Percentiles rank a stretch among this genome's conserved stretches.
These are phyloP conservation scores for Bellardia bayeri DNA, from an alignment of 2,888 invertebrate species.

Conservation along the genomic window DNA sequence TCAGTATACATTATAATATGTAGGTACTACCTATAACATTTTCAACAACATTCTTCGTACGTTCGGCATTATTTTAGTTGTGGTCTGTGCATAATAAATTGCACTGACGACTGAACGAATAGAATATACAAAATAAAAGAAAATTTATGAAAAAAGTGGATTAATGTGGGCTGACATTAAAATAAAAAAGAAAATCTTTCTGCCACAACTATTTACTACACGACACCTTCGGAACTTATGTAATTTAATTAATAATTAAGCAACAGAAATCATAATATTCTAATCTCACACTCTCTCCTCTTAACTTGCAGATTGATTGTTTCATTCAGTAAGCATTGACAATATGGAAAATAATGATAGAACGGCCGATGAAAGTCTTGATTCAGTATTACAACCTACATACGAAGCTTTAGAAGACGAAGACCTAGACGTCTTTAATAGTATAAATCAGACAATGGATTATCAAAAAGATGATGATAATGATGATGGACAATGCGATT, in stretches of 20 bases:
- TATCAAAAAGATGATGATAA: slow-evolving; percentile 21
- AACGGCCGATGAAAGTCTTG: slow-evolving; percentile 43
- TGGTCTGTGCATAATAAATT: slow-evolving; percentile 61
- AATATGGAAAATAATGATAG: slow-evolving; percentile 58
- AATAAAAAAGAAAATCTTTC: slow-evolving; percentile 31
- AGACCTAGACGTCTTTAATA: slow-evolving; percentile 15
- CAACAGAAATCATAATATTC: not conserved
- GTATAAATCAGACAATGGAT: slow-evolving; percentile 33
- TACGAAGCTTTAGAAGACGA: slow-evolving; percentile 74
- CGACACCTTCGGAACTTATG: slow-evolving; percentile 64
- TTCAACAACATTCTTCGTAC: slow-evolving; percentile 61
- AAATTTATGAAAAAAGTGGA: slow-evolving; percentile 47
- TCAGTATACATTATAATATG: slow-evolving; percentile 28
- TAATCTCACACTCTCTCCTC: not conserved
- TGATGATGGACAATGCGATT: slow-evolving; percentile 34
- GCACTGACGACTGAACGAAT: slow-evolving; percentile 48
- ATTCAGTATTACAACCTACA: slow-evolving; percentile 77
- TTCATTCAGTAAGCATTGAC: not conserved
- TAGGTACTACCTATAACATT: slow-evolving; percentile 24
- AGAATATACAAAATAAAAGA: slow-evolving; percentile 23
- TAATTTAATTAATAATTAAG: slow-evolving; percentile 56
- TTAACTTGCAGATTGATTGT: slow-evolving; percentile 60
- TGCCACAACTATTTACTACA: slow-evolving; percentile 21
- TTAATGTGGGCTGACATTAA: slow-evolving; percentile 64
- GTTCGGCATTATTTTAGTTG: slow-evolving; percentile 59